Conservation (phyloP, 2,113 vertebrate species). For the Rhegmatorhina hoffmannsi region DNA sequence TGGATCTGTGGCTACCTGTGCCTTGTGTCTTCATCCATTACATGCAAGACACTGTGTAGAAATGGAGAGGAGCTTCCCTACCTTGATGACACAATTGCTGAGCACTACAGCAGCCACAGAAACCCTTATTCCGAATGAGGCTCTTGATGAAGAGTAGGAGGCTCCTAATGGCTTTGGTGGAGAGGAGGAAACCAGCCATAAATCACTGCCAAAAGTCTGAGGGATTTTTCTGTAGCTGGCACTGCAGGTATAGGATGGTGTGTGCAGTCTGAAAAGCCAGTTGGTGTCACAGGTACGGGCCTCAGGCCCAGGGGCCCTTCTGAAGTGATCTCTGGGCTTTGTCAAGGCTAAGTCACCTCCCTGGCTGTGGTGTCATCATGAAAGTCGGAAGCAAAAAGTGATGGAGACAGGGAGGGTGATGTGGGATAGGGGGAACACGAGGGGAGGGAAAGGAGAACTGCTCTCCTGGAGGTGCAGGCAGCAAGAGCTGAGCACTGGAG, state of each 20-base stretch:
- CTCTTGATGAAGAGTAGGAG: background rate
- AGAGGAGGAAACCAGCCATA: background rate
- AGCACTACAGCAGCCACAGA: background rate
- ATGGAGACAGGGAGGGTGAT: background rate
- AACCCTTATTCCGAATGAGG: background rate
- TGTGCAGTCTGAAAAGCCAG: background rate
- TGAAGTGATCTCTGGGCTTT: background rate
- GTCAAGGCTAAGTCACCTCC: background rate
- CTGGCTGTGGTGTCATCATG: background rate
- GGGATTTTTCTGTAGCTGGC: background rate
- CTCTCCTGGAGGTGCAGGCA: background rate
- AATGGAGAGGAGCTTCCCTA: background rate
- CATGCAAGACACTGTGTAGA: background rate
- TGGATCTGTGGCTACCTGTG: background rate
- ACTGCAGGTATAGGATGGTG: rapidly evolving
- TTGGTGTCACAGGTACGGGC: background rate
- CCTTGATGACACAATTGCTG: background rate
- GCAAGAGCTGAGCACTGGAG: background rate
- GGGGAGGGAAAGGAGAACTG: background rate
- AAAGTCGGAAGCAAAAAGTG: background rate
- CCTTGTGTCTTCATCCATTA: background rate
- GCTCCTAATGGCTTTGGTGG: background rate
- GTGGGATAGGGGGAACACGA: background rate
- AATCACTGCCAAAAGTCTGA: background rate
- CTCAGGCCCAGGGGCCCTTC: background rate